Conservation (phyloP, 1,140 invertebrate genomes). For the Aphidius gifuensis region DNA sequence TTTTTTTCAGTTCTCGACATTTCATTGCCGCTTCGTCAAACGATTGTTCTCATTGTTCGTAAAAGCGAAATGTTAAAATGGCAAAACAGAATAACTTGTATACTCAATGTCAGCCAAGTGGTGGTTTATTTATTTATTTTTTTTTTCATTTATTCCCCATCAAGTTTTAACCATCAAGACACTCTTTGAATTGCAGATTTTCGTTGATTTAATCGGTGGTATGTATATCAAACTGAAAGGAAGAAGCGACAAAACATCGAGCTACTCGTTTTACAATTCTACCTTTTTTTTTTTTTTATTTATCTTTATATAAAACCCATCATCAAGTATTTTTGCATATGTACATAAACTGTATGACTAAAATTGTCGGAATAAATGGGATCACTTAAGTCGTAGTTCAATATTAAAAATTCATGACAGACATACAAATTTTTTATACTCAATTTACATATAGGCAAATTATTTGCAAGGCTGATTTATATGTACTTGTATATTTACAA, state of each 20-base stretch:
- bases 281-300: no score
- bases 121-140: not conserved
- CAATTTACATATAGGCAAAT: no score
- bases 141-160: no score
- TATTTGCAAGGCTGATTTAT: not conserved
- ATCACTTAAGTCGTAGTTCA: constrained; percentile 12
- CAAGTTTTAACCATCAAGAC: no score
- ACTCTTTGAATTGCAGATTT: constrained; percentile 36
- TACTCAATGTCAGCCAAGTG: not conserved
- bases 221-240: not conserved
- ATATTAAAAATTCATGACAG: no score
- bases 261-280: constrained; percentile 23
- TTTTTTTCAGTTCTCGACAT: constrained; percentile 13
- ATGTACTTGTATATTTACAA: not conserved
- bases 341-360: not conserved
- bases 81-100: not conserved
- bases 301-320: no score
- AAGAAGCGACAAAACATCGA: constrained; percentile 12
- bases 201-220: constrained; percentile 22
- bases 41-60: constrained; percentile 17
- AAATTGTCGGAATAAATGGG: constrained; percentile 19
- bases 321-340: no score
- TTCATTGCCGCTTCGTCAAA: constrained; percentile 9
- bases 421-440: no score
- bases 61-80: not conserved